Evolutionary conservation across 2,888 invertebrate genomes (phyloP), one percentile per base, ranked within the genome.

Genomic region (Mesorhabditis spiculigera): DNA sequence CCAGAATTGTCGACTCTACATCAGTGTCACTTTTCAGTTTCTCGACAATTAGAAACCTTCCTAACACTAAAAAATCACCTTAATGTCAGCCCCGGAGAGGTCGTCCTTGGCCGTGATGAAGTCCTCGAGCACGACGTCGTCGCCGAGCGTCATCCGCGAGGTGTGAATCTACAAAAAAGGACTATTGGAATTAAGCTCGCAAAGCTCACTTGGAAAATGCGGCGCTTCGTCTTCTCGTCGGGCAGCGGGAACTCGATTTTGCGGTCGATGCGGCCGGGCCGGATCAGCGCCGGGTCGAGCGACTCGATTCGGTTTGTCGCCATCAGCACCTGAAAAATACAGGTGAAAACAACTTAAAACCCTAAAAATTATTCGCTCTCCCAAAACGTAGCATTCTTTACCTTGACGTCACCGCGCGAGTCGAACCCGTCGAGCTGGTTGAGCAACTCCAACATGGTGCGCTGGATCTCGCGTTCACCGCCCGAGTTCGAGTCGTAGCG

Each of bases 71-170:
- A 67, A n/a, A 16, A 50, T 44, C n/a, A 88, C 88, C 86, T 89
- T 89, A 73, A 89, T 88, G 81, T 89, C 89, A 66, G 89, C 89
- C 41, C 98, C 98, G 68, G 96, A 97, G 16, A 99, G 90, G 89
- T 99, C 98, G 89, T 99, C 98, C 87, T 99, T 99, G 4, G 97
- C 94, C 93, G 96, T 95, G 76, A 99, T 95, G 68, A 97, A 91
- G 87, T 98, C 97, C 73, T 93, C 94, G 10, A 99, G 90, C 86
- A 95, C 94, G 6, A 99, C 98, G 88, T 98, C 96, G 74, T 92
- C 93, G 8, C 96, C 92, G 71, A 99, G 89, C 0, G 97, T 99
- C 98, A 99, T 99, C 77, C 95, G 90, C n/a, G 93, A 93, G 0
- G 98, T 98, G 88, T 99, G 98, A 83, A 99, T 99, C 77, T 80